Evolutionary conservation across 2,113 vertebrate genomes (phyloP).

Genomic region (Arenaria interpres): DNA sequence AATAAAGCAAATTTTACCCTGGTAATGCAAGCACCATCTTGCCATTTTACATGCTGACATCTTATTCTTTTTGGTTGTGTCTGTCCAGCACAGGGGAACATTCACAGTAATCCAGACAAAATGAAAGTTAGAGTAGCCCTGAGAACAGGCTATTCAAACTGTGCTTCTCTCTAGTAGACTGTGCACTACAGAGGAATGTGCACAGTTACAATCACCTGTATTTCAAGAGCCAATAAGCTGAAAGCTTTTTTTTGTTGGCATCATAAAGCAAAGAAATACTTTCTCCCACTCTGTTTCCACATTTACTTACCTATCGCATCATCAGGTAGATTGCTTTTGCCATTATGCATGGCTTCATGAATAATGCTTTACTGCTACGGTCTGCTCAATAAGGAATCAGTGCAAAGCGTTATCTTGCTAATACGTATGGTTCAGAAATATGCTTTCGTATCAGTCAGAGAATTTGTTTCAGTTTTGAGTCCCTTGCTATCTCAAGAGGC

Average conservation of each 20-base stretch:
- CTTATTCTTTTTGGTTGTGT: constrained; percentile 26
- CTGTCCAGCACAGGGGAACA: background rate
- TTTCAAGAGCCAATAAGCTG: constrained; percentile 46
- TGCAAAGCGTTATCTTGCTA: background rate
- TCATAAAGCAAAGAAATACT: constrained; percentile 53
- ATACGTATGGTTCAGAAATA: background rate
- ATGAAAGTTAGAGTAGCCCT: background rate
- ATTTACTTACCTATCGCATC: constrained; percentile 35
- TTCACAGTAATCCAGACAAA: constrained; percentile 42
- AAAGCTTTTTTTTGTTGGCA: background rate
- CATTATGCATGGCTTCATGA: constrained; percentile 19
- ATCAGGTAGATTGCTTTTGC: constrained; percentile 50
- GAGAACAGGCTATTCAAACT: constrained; percentile 20
- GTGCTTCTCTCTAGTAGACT: constrained; percentile 6
- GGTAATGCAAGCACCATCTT: constrained; percentile 9
- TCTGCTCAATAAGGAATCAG: background rate
- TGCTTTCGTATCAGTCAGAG: background rate
- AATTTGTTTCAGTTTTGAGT: constrained; percentile 45
- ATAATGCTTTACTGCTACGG: constrained; percentile 8
- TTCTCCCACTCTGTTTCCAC: background rate
- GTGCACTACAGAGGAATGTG: background rate
- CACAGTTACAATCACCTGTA: background rate
- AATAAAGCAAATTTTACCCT: background rate
- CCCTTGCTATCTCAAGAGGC: background rate
- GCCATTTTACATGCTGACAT: constrained; percentile 22